phyloP scores from a whole-genome alignment of 2,888 invertebrate genomes.

The Melinaea marsaeus region DNA sequence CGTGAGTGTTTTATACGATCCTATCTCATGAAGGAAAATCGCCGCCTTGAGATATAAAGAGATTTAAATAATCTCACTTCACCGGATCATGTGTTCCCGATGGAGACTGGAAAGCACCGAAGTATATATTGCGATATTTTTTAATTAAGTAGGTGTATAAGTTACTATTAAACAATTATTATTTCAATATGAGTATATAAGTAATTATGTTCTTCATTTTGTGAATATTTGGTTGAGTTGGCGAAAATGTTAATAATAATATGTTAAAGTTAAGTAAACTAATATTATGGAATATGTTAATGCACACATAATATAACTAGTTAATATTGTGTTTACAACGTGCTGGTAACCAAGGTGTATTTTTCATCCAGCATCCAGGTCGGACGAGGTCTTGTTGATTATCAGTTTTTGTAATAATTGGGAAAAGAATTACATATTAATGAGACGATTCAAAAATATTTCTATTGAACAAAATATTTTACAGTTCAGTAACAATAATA shows the following conservation, averaged over 20 bases:
- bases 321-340: too few relatives aligned
- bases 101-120: conserved; percentile 1
- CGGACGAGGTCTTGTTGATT: too few relatives aligned
- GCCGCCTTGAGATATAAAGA: conserved; percentile 42
- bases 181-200: too few relatives aligned
- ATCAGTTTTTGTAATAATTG: too few relatives aligned
- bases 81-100: conserved; percentile 24
- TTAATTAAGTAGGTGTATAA: background rate
- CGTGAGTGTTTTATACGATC: conserved; percentile 68
- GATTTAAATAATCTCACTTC: conserved; percentile 31
- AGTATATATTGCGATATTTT: background rate
- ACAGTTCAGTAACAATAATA: too few relatives aligned
- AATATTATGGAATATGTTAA: background rate
- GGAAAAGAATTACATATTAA: too few relatives aligned
- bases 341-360: too few relatives aligned
- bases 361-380: too few relatives aligned
- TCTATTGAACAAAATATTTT: background rate
- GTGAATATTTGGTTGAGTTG: too few relatives aligned
- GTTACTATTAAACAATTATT: background rate
- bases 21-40: conserved; percentile 58
- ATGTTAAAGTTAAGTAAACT: conserved; percentile 15
- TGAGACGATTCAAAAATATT: background rate
- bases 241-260: conserved; percentile 8
- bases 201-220: too few relatives aligned
- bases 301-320: background rate